Percentiles rank a stretch among this genome's conserved stretches.
These are phyloP conservation scores for Octopus bimaculoides DNA, from an alignment of 1,140 invertebrate species.

Conservation along the genomic window DNA sequence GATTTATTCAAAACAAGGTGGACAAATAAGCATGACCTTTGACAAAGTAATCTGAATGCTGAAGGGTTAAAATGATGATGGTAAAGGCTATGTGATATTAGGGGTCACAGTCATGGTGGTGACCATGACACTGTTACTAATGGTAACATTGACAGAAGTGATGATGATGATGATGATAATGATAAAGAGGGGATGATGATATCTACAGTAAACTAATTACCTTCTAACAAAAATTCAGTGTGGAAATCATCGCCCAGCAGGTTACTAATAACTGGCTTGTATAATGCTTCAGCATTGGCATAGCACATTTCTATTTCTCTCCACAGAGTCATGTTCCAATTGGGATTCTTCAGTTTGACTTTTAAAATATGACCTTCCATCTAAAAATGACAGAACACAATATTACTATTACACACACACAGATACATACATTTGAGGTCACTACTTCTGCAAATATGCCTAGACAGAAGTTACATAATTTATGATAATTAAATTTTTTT, in stretches of 20 bases:
- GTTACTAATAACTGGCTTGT: slow-evolving; percentile 50
- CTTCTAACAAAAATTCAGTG: too few relatives aligned
- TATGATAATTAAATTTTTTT: neutral
- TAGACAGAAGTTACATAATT: neutral
- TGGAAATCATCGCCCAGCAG: slow-evolving; percentile 53
- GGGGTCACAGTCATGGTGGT: too few relatives aligned
- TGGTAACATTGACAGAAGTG: too few relatives aligned
- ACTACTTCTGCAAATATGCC: neutral
- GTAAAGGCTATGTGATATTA: too few relatives aligned
- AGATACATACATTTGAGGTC: neutral
- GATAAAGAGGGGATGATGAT: too few relatives aligned
- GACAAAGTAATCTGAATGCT: too few relatives aligned
- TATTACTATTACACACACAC: neutral
- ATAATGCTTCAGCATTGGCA: slow-evolving; percentile 76
- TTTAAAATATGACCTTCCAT: slow-evolving; percentile 70
- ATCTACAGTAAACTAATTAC: too few relatives aligned
- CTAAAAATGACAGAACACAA: slow-evolving; percentile 48
- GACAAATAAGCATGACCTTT: too few relatives aligned
- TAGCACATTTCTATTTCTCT: slow-evolving; percentile 80
- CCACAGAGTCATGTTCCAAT: slow-evolving; percentile 78
- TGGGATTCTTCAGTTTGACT: slow-evolving; percentile 76
- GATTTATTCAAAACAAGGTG: too few relatives aligned
- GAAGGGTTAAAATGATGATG: too few relatives aligned
- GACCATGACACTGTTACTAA: too few relatives aligned
- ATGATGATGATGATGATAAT: too few relatives aligned